These are phyloP conservation scores for Ictalurus furcatus DNA, from an alignment of 2,113 vertebrate species.

Conservation along the genomic window DNA sequence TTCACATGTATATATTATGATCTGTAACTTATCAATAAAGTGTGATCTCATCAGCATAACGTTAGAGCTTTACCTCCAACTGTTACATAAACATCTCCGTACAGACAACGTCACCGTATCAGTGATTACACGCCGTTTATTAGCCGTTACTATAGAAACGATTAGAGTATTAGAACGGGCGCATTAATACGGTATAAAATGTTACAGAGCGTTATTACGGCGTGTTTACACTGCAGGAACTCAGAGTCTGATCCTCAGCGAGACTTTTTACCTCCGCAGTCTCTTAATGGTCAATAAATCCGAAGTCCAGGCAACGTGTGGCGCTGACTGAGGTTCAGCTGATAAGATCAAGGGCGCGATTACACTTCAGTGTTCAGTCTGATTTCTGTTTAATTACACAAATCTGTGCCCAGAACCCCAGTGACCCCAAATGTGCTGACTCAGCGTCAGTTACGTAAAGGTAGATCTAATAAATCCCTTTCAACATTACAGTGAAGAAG, in stretches of 20 bases:
- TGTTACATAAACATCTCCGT: background rate
- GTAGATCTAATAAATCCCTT: background rate
- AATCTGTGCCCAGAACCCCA: background rate
- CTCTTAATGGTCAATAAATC: constrained; percentile 19
- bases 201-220: background rate
- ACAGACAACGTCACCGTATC: too few relatives aligned
- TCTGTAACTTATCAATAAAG: too few relatives aligned
- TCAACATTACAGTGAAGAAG: background rate
- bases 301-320: background rate
- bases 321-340: background rate
- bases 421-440: background rate
- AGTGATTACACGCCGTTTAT: background rate
- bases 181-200: background rate
- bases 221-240: background rate
- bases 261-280: background rate
- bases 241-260: background rate
- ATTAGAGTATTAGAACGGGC: background rate
- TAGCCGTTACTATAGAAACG: background rate
- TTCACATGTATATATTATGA: too few relatives aligned
- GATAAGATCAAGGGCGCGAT: background rate
- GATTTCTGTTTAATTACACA: background rate
- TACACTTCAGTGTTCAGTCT: background rate
- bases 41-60: too few relatives aligned
- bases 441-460: background rate
- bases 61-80: too few relatives aligned